Evolutionary conservation across 2,797 vertebrate genomes (phyloP), one percentile per base, ranked within the genome.

Genomic region (Hyperoplus immaculatus): DNA sequence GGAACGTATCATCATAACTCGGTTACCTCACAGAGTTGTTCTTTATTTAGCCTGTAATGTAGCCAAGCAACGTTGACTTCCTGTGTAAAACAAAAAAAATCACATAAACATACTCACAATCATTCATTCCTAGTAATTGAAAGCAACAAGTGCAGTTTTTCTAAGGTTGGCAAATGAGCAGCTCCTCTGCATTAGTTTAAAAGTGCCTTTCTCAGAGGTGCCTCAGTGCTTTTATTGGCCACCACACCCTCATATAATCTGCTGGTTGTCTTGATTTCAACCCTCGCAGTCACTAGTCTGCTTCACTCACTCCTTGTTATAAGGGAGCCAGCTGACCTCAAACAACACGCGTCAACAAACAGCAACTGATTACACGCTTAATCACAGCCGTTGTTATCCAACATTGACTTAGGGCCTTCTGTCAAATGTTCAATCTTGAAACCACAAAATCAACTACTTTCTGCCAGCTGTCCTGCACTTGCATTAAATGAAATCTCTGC

Each of bases 1-100:
- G 59, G 78, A 62, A 76, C 84, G 39, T 89, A 83, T 90, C 57
- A 88, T 91, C 86, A 89, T 76, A 88, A 81, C 67, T 66, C 65
- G 69, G 47, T 83, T 63, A 71, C 57, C 47, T 36, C 66, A 51
- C 43, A 51, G 56, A 62, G 69, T 49, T 69, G 73, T 55, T 78
- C 57, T 83, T 71, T 80, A 70, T 88, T 86, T 81, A 84, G 63
- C 39, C 51, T 88, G 75, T 80, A 80, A 29, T 74, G 55, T 50
- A 66, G 75, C 65, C 12, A 10, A 21, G 42, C 7, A 78, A 56
- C 1, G 6, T 53, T 64, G 57, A 77, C 75, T 73, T 75, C n/a
- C 53, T 77, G 53, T 56, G 12, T 14, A 3, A 70, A 69, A 82
- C 71, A 75, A 18, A 78, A 42, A 15, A 45, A 47, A 69, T 70